Percentiles rank a stretch among this genome's conserved stretches.
These are phyloP conservation scores for Myotis yumanensis DNA, from an alignment of 2,113 vertebrate genomes.

Conservation along the genomic window DNA sequence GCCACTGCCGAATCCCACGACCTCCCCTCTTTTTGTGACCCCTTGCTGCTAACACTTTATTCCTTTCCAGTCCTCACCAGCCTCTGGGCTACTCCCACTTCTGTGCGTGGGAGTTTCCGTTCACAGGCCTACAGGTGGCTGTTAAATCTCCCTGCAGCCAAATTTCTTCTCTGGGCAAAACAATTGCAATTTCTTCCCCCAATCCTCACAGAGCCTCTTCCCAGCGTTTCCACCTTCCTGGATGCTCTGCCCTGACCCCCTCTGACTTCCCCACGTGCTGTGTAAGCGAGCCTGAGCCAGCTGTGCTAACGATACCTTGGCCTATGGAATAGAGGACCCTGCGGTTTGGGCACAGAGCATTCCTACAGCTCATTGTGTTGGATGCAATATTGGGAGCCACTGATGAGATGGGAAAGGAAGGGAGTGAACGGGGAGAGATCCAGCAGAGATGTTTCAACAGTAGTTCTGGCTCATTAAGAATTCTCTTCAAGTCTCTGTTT, in stretches of 20 bases:
- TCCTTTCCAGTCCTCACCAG: neutral
- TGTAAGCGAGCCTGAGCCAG: neutral
- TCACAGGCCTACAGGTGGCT: neutral
- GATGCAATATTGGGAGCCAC: neutral
- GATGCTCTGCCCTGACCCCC: neutral
- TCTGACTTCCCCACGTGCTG: neutral
- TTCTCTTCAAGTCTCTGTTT: constrained; percentile 30
- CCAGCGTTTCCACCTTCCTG: neutral
- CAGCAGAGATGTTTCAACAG: neutral
- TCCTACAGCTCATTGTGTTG: neutral
- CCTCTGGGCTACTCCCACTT: too few species aligned
- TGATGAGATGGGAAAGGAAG: neutral
- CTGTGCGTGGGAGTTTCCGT: rapidly evolving
- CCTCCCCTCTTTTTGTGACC: neutral
- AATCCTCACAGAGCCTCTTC: neutral
- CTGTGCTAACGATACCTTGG: neutral
- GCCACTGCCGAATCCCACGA: rapidly evolving
- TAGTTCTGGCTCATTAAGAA: constrained; percentile 16
- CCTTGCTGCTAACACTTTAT: neutral
- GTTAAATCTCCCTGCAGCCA: neutral
- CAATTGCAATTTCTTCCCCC: rapidly evolving
- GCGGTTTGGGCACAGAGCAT: neutral
- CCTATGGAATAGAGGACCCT: neutral
- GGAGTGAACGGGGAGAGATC: neutral
- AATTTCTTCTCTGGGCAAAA: neutral